Evolutionary conservation across 2,888 invertebrate genomes (phyloP).

Genomic region (Cremastobaeus sp.): DNA sequence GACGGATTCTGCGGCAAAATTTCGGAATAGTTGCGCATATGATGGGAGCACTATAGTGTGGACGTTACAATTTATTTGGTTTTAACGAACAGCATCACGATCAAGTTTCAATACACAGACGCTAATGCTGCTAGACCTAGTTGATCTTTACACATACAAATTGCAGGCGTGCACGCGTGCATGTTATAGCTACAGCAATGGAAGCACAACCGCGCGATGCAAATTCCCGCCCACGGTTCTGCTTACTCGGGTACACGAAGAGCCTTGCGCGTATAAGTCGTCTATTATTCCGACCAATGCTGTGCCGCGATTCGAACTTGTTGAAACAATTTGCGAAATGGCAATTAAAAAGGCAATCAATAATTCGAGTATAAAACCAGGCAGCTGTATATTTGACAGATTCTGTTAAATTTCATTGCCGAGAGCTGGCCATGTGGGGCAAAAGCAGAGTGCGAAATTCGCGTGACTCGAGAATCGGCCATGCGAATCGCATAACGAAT

Average conservation of each 20-base stretch:
- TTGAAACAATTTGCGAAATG: neutral
- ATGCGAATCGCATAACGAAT: conserved; percentile 36
- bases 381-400: no score
- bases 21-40: no score
- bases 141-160: conserved; percentile 57
- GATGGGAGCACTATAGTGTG: no score
- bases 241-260: conserved; percentile 39
- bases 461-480: conserved; percentile 18
- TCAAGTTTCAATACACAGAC: conserved; percentile 36
- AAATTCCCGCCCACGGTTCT: conserved; percentile 61
- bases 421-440: no score
- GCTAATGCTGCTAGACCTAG: conserved; percentile 52
- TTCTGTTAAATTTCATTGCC: neutral
- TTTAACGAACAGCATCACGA: conserved; percentile 63
- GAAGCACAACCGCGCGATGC: conserved; percentile 61
- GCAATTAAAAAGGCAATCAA: neutral
- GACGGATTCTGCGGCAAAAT: no score
- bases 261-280: conserved; percentile 29
- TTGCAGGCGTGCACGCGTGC: conserved; percentile 58
- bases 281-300: neutral
- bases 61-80: no score
- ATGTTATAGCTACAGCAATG: conserved; percentile 62
- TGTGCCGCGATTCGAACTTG: neutral
- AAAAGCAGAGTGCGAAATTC: no score
- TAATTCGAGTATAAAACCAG: neutral